Evolutionary conservation across 2,888 invertebrate species (phyloP), one percentile per base, ranked within the genome.

Genomic region (Pammene fasciana): DNA sequence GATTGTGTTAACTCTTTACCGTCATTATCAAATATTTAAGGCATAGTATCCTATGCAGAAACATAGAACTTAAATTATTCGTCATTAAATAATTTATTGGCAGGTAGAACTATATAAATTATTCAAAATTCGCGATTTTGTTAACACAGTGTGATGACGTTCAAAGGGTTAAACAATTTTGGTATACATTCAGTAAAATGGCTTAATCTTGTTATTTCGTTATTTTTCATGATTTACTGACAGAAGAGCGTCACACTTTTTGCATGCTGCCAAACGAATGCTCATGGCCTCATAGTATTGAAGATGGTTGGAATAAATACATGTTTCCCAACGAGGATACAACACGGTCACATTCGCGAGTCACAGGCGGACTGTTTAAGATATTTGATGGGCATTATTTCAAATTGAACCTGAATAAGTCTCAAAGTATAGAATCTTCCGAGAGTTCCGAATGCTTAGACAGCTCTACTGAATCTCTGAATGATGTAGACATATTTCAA

Each of bases 231-330:
- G 74, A 75, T 84, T 84, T 79, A 79, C 74, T 76, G 78, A 79
- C 84, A 87, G 87, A 87, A 85, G 83, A 85, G 76, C 75, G 76
- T 72, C 71, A 72, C 68, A 74, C 70, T 75, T 77, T 78, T 78
- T 79, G 79, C 79, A 79, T 82, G 82, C 85, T 85, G 82, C 86
- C 88, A 77, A 86, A 86, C 77, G 79, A 84, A 78, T 86, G 86
- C 78, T 83, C 82, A 62, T 78, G 81, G 78, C 78, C 77, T 75
- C 75, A 74, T 78, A 77, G 74, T 79, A 77, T 74, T 77, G 81
- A 82, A 75, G 74, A 76, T 77, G 79, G 74, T 75, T 78, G 80
- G 80, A 79, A 68, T 75, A 79, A 79, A 74, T 76, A 72, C 72
- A 68, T 77, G 66, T 72, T 76, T 76, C 74, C 75, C 62, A 75